Conservation (phyloP, 2,797 vertebrate genomes). For the Nasua narica region DNA sequence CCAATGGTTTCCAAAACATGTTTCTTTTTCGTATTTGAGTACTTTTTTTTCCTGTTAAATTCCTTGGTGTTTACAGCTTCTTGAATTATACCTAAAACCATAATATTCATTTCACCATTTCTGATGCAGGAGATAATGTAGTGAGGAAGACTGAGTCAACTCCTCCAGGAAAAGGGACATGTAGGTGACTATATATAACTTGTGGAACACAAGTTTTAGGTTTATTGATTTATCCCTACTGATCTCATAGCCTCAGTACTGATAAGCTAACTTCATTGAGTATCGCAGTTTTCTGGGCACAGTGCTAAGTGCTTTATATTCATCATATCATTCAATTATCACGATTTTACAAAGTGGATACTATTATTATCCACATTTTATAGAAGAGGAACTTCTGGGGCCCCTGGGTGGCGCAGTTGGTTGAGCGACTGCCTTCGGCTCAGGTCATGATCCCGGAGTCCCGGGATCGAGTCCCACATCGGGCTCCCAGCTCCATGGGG, state of each 20-base stretch:
- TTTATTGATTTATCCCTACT: neutral
- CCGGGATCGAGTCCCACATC: too few species aligned
- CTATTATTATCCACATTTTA: neutral
- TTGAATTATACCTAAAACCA: slow-evolving; percentile 19
- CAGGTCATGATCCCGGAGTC: too few species aligned
- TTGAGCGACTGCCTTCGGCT: too few species aligned
- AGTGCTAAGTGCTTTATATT: neutral
- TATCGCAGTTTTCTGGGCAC: neutral
- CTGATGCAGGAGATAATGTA: neutral
- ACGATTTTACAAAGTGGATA: neutral
- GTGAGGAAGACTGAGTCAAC: neutral
- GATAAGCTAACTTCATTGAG: neutral
- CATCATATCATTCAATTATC: neutral
- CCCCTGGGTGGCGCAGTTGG: too few species aligned
- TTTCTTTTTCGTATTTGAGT: slow-evolving; percentile 37
- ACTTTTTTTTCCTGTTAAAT: neutral
- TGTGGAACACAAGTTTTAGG: neutral
- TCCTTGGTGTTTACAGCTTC: slow-evolving; percentile 47
- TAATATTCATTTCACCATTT: slow-evolving; percentile 14
- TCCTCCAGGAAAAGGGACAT: neutral
- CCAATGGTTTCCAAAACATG: slow-evolving; percentile 49
- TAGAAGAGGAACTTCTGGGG: neutral
- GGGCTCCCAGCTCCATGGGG: too few species aligned
- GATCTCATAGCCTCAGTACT: neutral
- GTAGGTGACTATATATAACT: neutral